Evolutionary conservation across 1,140 invertebrate genomes (phyloP).

Genomic region (Pomacea maculata): DNA sequence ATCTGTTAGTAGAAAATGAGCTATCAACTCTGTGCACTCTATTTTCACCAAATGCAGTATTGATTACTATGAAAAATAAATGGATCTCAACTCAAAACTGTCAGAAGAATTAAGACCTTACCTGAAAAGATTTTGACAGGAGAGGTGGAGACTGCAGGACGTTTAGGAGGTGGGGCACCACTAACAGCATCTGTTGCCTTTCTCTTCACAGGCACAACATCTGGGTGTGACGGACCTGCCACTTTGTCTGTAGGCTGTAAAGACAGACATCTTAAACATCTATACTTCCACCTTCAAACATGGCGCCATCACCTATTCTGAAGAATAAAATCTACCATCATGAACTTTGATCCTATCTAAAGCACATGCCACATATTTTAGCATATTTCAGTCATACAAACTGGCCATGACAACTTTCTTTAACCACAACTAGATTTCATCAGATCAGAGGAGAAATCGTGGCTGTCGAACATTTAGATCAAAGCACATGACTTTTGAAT

Average conservation of each 20-base stretch:
- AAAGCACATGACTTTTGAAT: not conserved
- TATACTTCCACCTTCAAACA: too few relatives aligned
- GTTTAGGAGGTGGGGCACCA: conserved; percentile 36
- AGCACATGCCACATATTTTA: too few relatives aligned
- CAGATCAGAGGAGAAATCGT: not conserved
- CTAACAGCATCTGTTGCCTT: conserved; percentile 25
- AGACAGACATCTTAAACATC: conserved; percentile 44
- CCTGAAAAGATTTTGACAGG: conserved; percentile 27
- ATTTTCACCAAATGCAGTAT: too few relatives aligned
- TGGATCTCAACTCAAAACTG: too few relatives aligned
- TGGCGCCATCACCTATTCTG: too few relatives aligned
- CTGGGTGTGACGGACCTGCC: not conserved
- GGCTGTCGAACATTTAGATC: not conserved
- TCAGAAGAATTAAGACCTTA: not conserved
- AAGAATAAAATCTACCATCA: too few relatives aligned
- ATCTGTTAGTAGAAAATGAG: too few relatives aligned
- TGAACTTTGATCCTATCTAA: too few relatives aligned
- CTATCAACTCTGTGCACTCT: too few relatives aligned
- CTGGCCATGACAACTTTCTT: conserved; percentile 16
- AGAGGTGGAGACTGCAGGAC: conserved; percentile 25
- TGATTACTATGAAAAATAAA: too few relatives aligned
- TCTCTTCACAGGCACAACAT: conserved; percentile 24
- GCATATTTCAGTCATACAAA: too few relatives aligned
- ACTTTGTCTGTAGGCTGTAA: conserved; percentile 28
- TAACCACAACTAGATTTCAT: not conserved